Evolutionary conservation across 2,888 invertebrate genomes (phyloP), one percentile per base, ranked within the genome.

Genomic region (Ectemnius cavifrons): DNA sequence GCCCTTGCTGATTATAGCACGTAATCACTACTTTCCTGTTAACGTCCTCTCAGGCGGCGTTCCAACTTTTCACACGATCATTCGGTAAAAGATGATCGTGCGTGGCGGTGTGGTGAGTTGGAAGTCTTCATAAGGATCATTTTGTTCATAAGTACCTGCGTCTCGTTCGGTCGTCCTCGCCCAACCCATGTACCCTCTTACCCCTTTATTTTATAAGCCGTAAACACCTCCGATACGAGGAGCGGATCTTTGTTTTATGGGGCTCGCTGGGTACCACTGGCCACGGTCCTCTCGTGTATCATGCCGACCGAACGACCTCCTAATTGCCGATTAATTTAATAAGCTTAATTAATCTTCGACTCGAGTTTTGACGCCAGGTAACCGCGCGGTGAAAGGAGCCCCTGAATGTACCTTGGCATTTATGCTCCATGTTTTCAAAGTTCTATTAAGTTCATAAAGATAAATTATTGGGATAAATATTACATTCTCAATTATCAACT

Each of bases 241-340:
- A 73, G 73, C 77, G 75, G 57, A 62, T 59, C 73, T 75, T 81
- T 81, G 73, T 74, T 82, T 82, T 73, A 80, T 78, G 63, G 62
- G 58, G 23, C 23, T 62, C 65, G 73, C 74, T 67, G 56, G 71
- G 46, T 8, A 28, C 20, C 62, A 18, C 58, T 63, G 13, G 47
- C 20, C 49, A 65, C 63, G 63, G 58, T 64, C 56, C 63, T n/a
- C 62, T 58, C 57, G 46, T 58, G 74, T 64, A 71, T 71, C 69
- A 73, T 68, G 73, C 63, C 6, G 56, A 66, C 70, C 73, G 63
- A 62, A 46, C 13, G 52, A 20, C 56, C 60, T 62, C 49, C 73
- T 84, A 86, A 86, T 86, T 84, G 85, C 76, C 83, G 82, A 82
- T 84, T 85, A 84, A 84, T 84, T 80, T 81, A 84, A 85, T 82